Base-by-base conservation (phyloP, 2,888 invertebrate genomes). In the Acrocera orbiculus region DNA sequence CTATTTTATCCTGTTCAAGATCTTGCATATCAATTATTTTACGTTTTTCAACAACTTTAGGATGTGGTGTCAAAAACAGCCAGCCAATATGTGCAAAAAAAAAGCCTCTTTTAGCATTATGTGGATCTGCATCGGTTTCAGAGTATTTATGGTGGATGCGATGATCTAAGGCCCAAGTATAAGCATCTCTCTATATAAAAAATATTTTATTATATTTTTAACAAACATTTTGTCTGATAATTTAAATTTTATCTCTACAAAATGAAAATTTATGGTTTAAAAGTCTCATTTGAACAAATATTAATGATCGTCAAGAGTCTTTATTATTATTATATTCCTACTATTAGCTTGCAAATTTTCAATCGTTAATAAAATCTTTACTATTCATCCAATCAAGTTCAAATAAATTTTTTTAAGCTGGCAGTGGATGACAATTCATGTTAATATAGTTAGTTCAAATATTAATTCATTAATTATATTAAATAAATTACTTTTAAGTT, bases 41-140 rank as follows among this genome's bases (percentile, higher is more conserved):
- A 22, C 81, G 64, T 44, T 79, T 73, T 43, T 69, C 67, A 11
- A 73, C 70, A 0, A 81, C 82, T 4, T 74, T 69, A 0, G 82
- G 82, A 53, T 82, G 90, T 0, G 89, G 86, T 0, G 81, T 80
- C 1, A 77, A 64, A 32, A 90, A 71, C 27, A 92, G 62, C 92
- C 92, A 92, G 6, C 90, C 92, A 7, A 92, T 78, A 54, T 92
- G 92, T 1, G 90, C 75, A 54, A 90, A 92, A 64, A 82, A 79
- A 58, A 86, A 85, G 9, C 92, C 92, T 25, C 86, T 65, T 30
- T 76, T 70, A 2, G 80, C 76, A 57, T 87, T 80, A 29, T 60
- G 58, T 3, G 60, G 60, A 55, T 87, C 87, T 0, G 85, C 78
- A 38, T 80, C 78, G 0, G 85, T 81, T 59, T 87, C 87, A 20